phyloP scores from a whole-genome alignment of 2,888 invertebrate species.

The Drosophila macrospina region DNA sequence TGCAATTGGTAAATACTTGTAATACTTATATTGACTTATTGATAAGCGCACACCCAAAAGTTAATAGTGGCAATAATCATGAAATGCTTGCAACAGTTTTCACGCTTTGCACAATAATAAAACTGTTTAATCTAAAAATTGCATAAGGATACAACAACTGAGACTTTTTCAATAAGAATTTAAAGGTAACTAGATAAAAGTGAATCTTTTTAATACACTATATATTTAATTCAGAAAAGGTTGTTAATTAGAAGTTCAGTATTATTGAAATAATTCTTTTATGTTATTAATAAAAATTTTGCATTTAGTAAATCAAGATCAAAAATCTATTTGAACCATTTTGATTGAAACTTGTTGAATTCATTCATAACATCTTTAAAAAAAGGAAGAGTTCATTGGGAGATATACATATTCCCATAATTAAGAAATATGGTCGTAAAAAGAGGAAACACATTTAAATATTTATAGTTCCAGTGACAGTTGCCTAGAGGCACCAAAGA shows the following conservation, averaged over 20 bases:
- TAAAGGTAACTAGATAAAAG: not conserved
- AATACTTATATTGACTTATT: conserved; percentile 19
- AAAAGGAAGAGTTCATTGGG: not conserved
- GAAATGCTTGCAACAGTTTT: conserved; percentile 51
- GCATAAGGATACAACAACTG: conserved; percentile 36
- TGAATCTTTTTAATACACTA: too few relatives aligned
- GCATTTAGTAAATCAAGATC: too few relatives aligned
- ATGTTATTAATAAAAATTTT: too few relatives aligned
- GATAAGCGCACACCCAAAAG: conserved; percentile 38
- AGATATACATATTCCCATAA: conserved; percentile 1
- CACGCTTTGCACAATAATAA: conserved; percentile 41
- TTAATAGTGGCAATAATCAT: conserved; percentile 23
- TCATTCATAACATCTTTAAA: too few relatives aligned
- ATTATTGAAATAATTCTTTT: too few relatives aligned
- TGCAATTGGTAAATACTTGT: conserved; percentile 40
- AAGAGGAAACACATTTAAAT: conserved; percentile 17
- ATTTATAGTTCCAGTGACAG: conserved; percentile 37
- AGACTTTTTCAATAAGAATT: not conserved
- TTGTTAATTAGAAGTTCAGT: too few relatives aligned
- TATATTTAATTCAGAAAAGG: too few relatives aligned
- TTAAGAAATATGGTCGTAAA: not conserved
- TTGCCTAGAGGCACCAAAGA: conserved; percentile 41
- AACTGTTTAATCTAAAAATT: conserved; percentile 41
- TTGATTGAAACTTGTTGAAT: too few relatives aligned
- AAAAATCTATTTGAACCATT: too few relatives aligned